Evolutionary conservation across 2,113 vertebrate genomes (phyloP), one percentile per base, ranked within the genome.

Genomic region (Oreochromis niloticus): DNA sequence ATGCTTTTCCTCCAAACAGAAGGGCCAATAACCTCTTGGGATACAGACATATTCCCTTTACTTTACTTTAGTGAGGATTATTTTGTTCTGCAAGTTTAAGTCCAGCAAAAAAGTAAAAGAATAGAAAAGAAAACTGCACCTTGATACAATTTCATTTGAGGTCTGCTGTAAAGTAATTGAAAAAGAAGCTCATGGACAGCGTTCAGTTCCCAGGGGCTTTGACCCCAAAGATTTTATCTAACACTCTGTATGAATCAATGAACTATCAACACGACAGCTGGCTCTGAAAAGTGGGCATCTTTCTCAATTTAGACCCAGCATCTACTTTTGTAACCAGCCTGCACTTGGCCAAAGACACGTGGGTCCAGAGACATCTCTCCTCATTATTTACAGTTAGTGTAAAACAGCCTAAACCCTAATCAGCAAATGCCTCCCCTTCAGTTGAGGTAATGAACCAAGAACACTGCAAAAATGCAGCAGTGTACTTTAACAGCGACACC

Each of bases 311-410:
- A 83, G 66, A 83, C 78, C 82, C 24, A 32, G 66, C 43, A 36
- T 85, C 92, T 86, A 88, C 84, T 84, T 86, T 87, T 80, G 79
- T 24, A 89, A 80, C 19, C 84, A 32, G 89, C 24, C 48, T 89
- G 86, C 54, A 89, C 80, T 80, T 87, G 59, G 81, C 79, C 85
- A 87, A 83, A 89, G 81, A 84, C 87, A 88, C 80, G 34, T 89
- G 92, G 81, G 84, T 73, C 75, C 19, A 83, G 39, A 63, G 52
- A 84, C 61, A 84, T 88, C 83, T 55, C 82, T 46, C 81, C 88
- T 91, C 84, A 85, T 91, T 94, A 94, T 93, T 95, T 92, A 95
- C 73, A 73, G 86, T 93, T 86, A 82, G 83, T 24, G 82, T 56
- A 78, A 52, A 87, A 87, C 83, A 61, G 75, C 87, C 85, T 88